phyloP scores from a whole-genome alignment of 2,888 invertebrate genomes.

The Matsumyia berberina region DNA sequence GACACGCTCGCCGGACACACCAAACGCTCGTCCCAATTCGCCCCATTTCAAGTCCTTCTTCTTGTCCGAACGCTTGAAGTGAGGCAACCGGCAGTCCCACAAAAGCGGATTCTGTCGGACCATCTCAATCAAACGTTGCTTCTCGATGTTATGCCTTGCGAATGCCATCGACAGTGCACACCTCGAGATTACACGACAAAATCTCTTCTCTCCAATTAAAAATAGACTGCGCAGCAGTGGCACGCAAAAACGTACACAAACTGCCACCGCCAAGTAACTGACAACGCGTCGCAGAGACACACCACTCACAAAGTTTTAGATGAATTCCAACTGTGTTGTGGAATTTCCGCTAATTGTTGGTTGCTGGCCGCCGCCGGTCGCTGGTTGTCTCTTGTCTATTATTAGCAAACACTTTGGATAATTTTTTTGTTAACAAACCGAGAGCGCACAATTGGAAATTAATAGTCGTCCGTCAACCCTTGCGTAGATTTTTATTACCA shows the following conservation, averaged over 20 bases:
- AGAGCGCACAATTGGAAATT: conserved; percentile 11
- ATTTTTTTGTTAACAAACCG: conserved; percentile 53
- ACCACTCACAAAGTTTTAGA: conserved; percentile 20
- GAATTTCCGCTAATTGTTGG: conserved; percentile 34
- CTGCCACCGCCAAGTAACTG: conserved; percentile 47
- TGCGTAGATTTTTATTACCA: conserved; percentile 27
- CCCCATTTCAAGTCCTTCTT: conserved; percentile 83
- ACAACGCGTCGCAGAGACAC: conserved; percentile 28
- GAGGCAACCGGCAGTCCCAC: conserved; percentile 83
- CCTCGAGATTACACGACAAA: conserved; percentile 37
- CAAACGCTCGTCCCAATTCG: conserved; percentile 82
- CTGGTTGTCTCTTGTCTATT: conserved; percentile 32
- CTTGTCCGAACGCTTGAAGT: conserved; percentile 83
- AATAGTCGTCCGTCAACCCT: not conserved
- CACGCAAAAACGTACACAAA: conserved; percentile 53
- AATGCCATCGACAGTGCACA: conserved; percentile 80
- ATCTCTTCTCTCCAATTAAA: conserved; percentile 32
- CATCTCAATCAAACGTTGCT: conserved; percentile 83
- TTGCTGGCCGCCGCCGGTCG: too few relatives aligned
- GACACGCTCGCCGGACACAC: conserved; percentile 82
- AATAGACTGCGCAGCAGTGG: conserved; percentile 72
- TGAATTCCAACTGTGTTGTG: conserved; percentile 49
- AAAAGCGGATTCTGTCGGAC: conserved; percentile 82
- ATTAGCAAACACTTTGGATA: conserved; percentile 28
- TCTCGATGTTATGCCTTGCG: conserved; percentile 83